phyloP scores from a whole-genome alignment of 2,113 vertebrate genomes.

The Scytalopus superciliaris region DNA sequence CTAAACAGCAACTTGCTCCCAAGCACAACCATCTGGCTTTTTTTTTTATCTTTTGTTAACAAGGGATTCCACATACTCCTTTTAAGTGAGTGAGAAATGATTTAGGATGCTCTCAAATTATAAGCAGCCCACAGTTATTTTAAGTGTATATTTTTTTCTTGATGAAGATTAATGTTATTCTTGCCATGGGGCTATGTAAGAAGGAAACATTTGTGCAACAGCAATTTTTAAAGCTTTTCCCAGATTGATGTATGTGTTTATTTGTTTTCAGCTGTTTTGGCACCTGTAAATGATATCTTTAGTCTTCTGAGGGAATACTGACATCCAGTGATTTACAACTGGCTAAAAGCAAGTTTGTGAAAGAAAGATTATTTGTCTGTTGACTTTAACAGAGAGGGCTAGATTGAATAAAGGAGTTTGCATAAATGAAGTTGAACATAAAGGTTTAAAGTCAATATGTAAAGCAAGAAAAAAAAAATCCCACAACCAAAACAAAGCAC shows the following conservation, averaged over 20 bases:
- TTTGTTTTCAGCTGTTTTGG: not conserved
- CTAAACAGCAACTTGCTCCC: fast-evolving
- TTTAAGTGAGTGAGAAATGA: not conserved
- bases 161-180: not conserved
- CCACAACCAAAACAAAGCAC: not conserved
- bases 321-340: not conserved
- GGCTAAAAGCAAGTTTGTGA: not conserved
- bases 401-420: not conserved
- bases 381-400: not conserved
- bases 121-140: not conserved
- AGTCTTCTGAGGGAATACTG: not conserved
- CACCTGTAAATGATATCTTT: not conserved
- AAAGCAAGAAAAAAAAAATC: not conserved
- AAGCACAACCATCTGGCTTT: not conserved
- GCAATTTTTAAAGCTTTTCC: not conserved
- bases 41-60: not conserved
- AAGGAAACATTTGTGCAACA: slow-evolving; percentile 1
- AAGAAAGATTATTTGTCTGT: not conserved
- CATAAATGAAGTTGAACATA: not conserved
- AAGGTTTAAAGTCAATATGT: not conserved
- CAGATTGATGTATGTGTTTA: slow-evolving; percentile 2
- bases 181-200: not conserved
- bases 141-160: not conserved
- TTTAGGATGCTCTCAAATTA: not conserved
- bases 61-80: not conserved